phyloP scores from a whole-genome alignment of 2,113 vertebrate genomes.

The Nerophis lumbriciformis region DNA sequence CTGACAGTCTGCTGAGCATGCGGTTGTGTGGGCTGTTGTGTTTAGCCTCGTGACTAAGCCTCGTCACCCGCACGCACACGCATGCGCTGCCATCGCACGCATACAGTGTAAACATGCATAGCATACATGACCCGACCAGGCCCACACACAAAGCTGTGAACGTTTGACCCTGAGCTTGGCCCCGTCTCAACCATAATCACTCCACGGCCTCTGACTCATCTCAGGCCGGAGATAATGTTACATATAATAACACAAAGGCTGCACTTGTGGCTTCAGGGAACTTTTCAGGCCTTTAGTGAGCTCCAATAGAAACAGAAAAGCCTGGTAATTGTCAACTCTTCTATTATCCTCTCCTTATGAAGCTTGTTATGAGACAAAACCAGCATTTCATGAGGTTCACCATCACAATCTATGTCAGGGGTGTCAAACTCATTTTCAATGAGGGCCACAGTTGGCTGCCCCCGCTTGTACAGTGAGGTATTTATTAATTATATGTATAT shows the following conservation, averaged over 20 bases:
- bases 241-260: conserved; percentile 53
- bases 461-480: no score
- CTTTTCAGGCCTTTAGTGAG: conserved; percentile 23
- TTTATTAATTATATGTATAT: no score
- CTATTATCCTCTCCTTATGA: conserved; percentile 34
- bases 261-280: conserved; percentile 44
- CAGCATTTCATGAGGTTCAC: no score
- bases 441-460: no score
- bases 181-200: conserved; percentile 31
- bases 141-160: conserved; percentile 58
- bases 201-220: conserved; percentile 27
- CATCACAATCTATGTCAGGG: no score
- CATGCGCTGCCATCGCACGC: conserved; percentile 3
- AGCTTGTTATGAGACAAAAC: conserved; percentile 34
- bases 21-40: conserved; percentile 52
- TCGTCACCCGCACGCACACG: conserved; percentile 39
- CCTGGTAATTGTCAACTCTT: conserved; percentile 43
- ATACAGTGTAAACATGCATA: conserved; percentile 21
- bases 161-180: conserved; percentile 37
- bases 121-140: conserved; percentile 27
- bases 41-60: conserved; percentile 56
- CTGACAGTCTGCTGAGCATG: conserved; percentile 37
- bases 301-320: conserved; percentile 37
- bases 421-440: no score
- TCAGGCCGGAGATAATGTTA: conserved; percentile 50